Evolutionary conservation across 2,888 invertebrate genomes (phyloP).

Genomic region (Ophioninae sp.): DNA sequence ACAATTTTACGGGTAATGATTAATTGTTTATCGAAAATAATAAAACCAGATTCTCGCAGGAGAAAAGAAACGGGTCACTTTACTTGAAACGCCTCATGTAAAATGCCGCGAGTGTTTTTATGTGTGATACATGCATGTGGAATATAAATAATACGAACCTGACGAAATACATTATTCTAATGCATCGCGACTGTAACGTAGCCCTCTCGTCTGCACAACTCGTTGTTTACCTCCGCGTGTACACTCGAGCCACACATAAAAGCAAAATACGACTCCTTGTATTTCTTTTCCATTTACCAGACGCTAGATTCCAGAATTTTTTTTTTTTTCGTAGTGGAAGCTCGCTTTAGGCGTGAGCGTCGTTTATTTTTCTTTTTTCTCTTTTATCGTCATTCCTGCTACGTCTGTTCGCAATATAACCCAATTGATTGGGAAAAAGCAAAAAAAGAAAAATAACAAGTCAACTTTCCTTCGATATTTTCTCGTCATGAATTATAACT

Average conservation of each 20-base stretch:
- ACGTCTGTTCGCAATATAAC: slow-evolving; percentile 4
- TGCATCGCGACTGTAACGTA: slow-evolving; percentile 30
- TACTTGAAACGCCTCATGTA: not conserved
- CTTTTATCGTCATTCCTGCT: slow-evolving; percentile 8
- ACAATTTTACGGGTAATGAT: no score
- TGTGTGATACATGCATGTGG: slow-evolving; percentile 19
- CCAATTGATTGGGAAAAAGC: slow-evolving; percentile 36
- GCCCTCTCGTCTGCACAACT: slow-evolving; percentile 4
- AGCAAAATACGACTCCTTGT: slow-evolving; percentile 21
- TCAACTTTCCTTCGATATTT: not conserved
- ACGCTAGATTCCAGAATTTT: not conserved
- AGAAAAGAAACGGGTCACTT: not conserved
- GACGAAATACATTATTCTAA: slow-evolving; percentile 55
- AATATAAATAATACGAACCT: slow-evolving; percentile 32
- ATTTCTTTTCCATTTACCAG: not conserved
- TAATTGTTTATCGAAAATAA: no score
- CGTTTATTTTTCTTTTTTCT: not conserved
- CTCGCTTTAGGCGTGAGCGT: not conserved
- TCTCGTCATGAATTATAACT: slow-evolving; percentile 2
- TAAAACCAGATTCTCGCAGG: no score
- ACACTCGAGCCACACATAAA: not conserved
- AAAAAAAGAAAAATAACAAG: not conserved
- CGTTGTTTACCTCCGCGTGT: slow-evolving; percentile 42
- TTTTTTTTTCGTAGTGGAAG: slow-evolving; percentile 7
- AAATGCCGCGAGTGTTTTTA: not conserved